Conservation (phyloP, 2,888 invertebrate species). For the Pseudococcus longispinus region DNA sequence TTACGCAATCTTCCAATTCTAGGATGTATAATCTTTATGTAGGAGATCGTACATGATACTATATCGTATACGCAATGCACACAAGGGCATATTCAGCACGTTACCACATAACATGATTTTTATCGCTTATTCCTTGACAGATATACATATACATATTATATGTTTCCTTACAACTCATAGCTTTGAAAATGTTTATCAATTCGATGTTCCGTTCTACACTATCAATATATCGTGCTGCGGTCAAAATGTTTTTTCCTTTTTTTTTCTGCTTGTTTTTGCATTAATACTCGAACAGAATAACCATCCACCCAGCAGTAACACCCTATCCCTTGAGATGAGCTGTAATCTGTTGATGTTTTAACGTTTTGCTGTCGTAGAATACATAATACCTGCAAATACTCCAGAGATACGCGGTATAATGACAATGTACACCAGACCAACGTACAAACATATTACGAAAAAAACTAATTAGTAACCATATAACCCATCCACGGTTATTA, state of each 20-base stretch:
- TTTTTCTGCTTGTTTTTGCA: background rate
- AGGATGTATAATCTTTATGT: background rate
- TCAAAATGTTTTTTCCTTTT: background rate
- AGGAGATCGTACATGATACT: background rate
- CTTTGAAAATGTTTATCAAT: background rate
- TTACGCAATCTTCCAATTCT: background rate
- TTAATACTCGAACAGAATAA: background rate
- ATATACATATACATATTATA: background rate
- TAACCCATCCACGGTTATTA: background rate
- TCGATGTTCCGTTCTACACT: background rate
- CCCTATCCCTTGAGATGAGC: background rate
- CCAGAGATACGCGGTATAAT: background rate
- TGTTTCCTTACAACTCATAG: background rate
- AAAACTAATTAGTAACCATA: constrained; percentile 7
- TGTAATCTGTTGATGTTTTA: background rate
- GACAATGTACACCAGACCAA: background rate
- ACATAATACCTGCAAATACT: background rate
- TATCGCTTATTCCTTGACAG: background rate
- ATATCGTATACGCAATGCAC: background rate
- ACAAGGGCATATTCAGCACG: constrained; percentile 6
- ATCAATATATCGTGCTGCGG: background rate
- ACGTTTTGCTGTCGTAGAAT: background rate
- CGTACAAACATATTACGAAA: background rate
- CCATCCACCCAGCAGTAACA: background rate
- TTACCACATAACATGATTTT: constrained; percentile 1